Conservation (phyloP, 2,797 vertebrate species). For the Taeniopygia guttata region DNA sequence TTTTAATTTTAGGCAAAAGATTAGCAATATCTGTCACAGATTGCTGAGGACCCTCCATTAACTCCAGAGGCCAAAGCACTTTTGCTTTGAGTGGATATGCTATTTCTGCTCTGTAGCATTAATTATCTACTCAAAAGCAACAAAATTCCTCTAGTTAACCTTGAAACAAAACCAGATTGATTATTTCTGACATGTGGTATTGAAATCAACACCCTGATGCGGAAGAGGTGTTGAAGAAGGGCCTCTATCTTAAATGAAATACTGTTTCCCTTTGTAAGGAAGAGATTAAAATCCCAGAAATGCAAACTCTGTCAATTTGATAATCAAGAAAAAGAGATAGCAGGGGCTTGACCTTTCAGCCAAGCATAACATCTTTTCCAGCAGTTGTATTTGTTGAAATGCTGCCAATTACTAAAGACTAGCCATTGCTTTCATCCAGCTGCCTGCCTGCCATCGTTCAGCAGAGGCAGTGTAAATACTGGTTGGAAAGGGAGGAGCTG, state of each 20-base stretch:
- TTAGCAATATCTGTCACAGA: neutral
- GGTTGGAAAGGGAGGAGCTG: neutral
- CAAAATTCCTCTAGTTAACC: slow-evolving; percentile 35
- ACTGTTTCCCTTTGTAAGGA: neutral
- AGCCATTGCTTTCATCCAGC: neutral
- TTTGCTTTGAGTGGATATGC: neutral
- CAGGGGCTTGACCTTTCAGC: neutral
- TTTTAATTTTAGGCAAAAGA: neutral
- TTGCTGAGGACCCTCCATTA: neutral
- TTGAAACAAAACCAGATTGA: slow-evolving; percentile 23
- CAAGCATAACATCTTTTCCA: neutral
- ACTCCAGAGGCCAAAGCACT: slow-evolving; percentile 2
- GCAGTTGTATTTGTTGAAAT: neutral
- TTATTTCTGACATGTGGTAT: slow-evolving; percentile 23
- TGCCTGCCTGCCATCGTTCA: neutral
- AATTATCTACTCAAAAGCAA: slow-evolving; percentile 19
- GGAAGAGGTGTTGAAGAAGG: neutral
- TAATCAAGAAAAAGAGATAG: slow-evolving; percentile 11
- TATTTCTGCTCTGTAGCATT: neutral
- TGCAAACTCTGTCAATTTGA: neutral
- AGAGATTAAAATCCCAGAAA: slow-evolving; percentile 27
- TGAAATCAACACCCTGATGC: slow-evolving; percentile 45
- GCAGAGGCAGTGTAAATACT: neutral
- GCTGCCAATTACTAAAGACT: neutral
- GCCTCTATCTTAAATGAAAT: neutral